A percentile compares a stretch with the other conserved stretches of the same genome.
Conservation (phyloP, 2,888 invertebrate genomes). For the Cantharis nigra region DNA sequence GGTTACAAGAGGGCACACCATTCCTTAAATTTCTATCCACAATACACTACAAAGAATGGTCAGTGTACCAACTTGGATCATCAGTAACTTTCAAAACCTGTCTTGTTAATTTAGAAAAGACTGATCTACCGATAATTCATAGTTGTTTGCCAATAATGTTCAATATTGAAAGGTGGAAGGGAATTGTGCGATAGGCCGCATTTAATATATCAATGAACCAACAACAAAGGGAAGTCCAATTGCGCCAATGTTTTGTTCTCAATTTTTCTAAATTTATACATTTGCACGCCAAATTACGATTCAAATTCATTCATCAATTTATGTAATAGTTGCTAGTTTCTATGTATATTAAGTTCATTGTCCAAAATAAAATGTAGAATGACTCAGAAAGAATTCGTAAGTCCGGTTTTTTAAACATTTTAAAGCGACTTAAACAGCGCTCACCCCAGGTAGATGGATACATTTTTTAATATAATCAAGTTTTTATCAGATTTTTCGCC, state of each 20-base stretch:
- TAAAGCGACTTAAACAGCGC: neutral
- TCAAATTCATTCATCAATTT: neutral
- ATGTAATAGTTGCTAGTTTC: neutral
- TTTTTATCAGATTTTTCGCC: neutral
- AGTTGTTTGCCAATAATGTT: neutral
- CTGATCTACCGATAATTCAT: neutral
- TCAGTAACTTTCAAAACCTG: conserved; percentile 7
- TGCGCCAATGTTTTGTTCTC: neutral
- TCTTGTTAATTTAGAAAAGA: conserved; percentile 15
- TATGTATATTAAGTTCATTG: conserved; percentile 10
- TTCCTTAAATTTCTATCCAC: conserved; percentile 17
- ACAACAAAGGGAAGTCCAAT: neutral
- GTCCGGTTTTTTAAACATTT: conserved; percentile 13
- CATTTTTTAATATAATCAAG: neutral
- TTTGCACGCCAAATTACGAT: neutral
- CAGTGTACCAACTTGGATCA: conserved; percentile 7
- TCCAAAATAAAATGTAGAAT: conserved; percentile 14
- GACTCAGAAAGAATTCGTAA: conserved; percentile 19
- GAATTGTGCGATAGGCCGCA: neutral
- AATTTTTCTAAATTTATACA: neutral
- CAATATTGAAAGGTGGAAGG: neutral
- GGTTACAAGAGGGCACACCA: conserved; percentile 13
- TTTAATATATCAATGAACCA: neutral
- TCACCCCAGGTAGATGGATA: neutral
- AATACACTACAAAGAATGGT: conserved; percentile 9